phyloP scores from a whole-genome alignment of 2,797 vertebrate genomes.

The Coranthus polyacanthus region DNA sequence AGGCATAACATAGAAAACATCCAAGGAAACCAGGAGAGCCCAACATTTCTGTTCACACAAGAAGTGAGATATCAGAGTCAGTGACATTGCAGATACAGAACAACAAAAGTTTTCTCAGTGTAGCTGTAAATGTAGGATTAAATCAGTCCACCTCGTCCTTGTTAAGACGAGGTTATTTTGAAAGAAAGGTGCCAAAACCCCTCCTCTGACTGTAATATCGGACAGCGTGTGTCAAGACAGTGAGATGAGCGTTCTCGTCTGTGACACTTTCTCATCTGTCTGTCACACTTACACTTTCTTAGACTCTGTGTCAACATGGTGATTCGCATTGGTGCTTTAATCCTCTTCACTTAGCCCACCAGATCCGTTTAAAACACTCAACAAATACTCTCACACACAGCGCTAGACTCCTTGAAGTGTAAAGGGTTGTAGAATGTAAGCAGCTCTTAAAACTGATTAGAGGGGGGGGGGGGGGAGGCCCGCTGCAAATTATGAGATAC shows the following conservation, averaged over 20 bases:
- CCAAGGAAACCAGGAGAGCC: too few relatives aligned
- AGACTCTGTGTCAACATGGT: slow-evolving; percentile 60
- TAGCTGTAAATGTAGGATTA: too few relatives aligned
- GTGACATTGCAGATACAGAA: too few relatives aligned
- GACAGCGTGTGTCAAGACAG: not conserved
- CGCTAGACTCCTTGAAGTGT: slow-evolving; percentile 44
- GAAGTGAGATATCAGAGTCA: too few relatives aligned
- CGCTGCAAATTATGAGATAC: slow-evolving; percentile 77
- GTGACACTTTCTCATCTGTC: slow-evolving; percentile 29
- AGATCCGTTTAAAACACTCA: slow-evolving; percentile 57
- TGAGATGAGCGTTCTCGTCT: not conserved
- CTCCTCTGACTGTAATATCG: not conserved
- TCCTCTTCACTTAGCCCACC: slow-evolving; percentile 62
- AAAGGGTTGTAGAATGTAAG: slow-evolving; percentile 59
- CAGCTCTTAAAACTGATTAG: slow-evolving; percentile 77
- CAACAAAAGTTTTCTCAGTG: too few relatives aligned
- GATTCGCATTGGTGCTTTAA: slow-evolving; percentile 64
- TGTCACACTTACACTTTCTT: slow-evolving; percentile 37
- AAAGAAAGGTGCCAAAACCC: not conserved
- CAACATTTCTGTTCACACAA: too few relatives aligned
- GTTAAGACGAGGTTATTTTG: too few relatives aligned
- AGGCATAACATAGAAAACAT: too few relatives aligned
- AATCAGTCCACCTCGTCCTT: too few relatives aligned
- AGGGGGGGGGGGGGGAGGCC: slow-evolving; percentile 33
- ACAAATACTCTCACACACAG: slow-evolving; percentile 19